Evolutionary conservation across 2,888 invertebrate species (phyloP).

Genomic region (Cryptops parisi): DNA sequence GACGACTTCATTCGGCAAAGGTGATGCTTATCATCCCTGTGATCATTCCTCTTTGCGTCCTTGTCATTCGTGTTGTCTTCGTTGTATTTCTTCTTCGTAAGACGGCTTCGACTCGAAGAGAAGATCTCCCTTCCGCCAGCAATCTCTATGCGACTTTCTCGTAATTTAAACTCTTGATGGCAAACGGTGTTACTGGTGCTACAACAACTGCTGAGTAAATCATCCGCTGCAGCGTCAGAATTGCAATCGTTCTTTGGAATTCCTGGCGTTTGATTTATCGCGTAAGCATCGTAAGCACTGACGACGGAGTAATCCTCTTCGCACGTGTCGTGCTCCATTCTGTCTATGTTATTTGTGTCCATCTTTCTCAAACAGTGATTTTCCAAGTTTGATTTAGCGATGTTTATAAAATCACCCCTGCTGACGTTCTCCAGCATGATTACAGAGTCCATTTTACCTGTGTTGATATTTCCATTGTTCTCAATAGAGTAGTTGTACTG

Average conservation of each 20-base stretch:
- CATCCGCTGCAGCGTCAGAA: neutral
- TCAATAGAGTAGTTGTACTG: neutral
- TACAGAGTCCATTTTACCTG: neutral
- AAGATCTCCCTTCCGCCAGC: constrained; percentile 72
- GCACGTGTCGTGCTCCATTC: neutral
- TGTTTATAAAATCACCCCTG: neutral
- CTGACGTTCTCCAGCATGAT: neutral
- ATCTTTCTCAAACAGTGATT: neutral
- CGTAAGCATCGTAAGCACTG: constrained; percentile 16
- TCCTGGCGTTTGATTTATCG: neutral
- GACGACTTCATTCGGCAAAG: neutral
- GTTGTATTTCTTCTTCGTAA: constrained; percentile 47
- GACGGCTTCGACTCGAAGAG: constrained; percentile 66
- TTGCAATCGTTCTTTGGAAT: neutral
- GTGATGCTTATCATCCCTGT: constrained; percentile 19
- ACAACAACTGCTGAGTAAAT: constrained; percentile 18
- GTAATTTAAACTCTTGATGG: constrained; percentile 16
- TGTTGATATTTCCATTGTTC: constrained; percentile 1
- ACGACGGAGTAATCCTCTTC: constrained; percentile 15
- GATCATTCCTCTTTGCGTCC: constrained; percentile 21
- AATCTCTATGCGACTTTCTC: constrained; percentile 24
- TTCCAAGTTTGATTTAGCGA: neutral
- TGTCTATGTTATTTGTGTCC: neutral
- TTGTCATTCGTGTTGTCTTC: constrained; percentile 26
- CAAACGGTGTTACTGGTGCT: constrained; percentile 10